Percentiles rank a stretch among this genome's conserved stretches.
phyloP scores from a whole-genome alignment of 1,140 invertebrate genomes.

The Ptiloglossa arizonensis region DNA sequence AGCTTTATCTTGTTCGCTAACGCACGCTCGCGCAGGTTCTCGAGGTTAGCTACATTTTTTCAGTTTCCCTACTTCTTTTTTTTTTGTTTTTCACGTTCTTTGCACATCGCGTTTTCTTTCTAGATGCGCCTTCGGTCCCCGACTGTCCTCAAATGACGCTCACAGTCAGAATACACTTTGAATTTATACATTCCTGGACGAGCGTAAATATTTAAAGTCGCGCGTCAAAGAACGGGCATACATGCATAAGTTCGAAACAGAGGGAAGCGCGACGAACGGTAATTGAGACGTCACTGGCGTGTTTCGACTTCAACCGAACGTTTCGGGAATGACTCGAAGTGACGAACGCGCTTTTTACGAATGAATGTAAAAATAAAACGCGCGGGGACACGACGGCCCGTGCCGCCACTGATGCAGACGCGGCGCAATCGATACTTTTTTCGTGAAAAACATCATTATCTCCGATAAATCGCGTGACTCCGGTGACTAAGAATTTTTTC shows the following conservation, averaged over 20 bases:
- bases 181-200: not conserved
- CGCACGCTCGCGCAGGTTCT: slow-evolving; percentile 2
- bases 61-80: not conserved
- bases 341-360: not conserved
- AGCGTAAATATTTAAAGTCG: slow-evolving; percentile 34
- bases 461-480: not conserved
- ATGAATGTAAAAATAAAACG: slow-evolving; percentile 37
- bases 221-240: not conserved
- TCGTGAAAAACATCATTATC: slow-evolving; percentile 34
- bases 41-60: slow-evolving; percentile 37
- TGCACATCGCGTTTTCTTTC: not conserved
- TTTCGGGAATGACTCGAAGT: slow-evolving; percentile 14
- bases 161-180: not conserved
- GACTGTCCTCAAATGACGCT: not conserved
- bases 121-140: not conserved
- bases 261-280: slow-evolving; percentile 26
- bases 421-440: slow-evolving; percentile 34
- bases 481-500: slow-evolving; percentile 20
- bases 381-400: not conserved
- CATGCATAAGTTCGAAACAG: not conserved
- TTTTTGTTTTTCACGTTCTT: not conserved
- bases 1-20: slow-evolving; percentile 37
- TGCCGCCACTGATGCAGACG: not conserved
- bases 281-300: slow-evolving; percentile 40
- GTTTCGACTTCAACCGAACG: not conserved